These are phyloP conservation scores for Cecidostiba fungosa DNA, from an alignment of 2,888 invertebrate genomes.

Conservation along the genomic window DNA sequence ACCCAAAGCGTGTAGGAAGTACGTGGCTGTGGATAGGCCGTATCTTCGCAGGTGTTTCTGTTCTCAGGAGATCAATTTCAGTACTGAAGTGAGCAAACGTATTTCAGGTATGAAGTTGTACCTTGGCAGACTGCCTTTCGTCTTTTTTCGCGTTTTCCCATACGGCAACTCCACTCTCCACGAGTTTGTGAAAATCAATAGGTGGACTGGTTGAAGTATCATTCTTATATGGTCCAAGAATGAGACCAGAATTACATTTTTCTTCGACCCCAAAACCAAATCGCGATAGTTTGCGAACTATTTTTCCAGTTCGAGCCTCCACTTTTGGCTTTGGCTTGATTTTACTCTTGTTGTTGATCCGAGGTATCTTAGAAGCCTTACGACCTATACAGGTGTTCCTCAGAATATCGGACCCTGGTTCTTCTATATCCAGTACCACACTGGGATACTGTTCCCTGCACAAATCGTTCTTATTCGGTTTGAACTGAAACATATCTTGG, in stretches of 20 bases:
- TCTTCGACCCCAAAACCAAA: constrained; percentile 81
- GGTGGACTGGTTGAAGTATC: background rate
- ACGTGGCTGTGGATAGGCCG: constrained; percentile 80
- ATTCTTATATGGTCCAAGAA: background rate
- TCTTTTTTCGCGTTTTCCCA: constrained; percentile 69
- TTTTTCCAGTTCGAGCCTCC: background rate
- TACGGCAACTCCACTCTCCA: constrained; percentile 71
- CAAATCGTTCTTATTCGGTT: background rate
- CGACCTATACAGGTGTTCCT: background rate
- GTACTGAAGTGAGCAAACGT: background rate
- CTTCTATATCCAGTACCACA: constrained; percentile 20
- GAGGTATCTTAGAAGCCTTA: background rate
- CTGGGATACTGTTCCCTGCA: background rate
- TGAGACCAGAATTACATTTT: constrained; percentile 79
- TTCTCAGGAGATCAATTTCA: background rate
- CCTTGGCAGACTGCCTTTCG: background rate
- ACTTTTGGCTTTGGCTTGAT: background rate
- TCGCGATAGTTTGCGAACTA: constrained; percentile 73
- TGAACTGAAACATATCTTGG: constrained; percentile 12
- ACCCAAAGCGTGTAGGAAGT: constrained; percentile 81
- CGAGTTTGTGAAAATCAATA: constrained; percentile 65
- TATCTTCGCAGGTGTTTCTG: constrained; percentile 79
- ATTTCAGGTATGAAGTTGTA: background rate
- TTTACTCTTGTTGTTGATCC: background rate
- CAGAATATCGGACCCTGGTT: constrained; percentile 6